Conservation (phyloP, 1,140 invertebrate species). For the Drosophila kurseongensis region DNA sequence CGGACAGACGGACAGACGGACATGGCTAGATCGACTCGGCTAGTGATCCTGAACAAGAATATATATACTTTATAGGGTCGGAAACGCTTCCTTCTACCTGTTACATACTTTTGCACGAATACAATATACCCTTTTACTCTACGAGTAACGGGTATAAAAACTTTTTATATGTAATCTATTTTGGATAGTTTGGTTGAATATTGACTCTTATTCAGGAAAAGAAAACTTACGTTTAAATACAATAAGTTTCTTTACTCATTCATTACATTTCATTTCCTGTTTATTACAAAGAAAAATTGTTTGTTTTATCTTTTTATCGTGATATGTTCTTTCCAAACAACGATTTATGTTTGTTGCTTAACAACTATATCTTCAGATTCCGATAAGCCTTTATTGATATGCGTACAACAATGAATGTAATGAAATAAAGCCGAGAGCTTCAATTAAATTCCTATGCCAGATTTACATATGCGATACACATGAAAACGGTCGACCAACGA, state of each 20-base stretch:
- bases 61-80: too few relatives aligned
- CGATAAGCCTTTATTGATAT: slow-evolving; percentile 12
- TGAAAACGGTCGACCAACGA: slow-evolving; percentile 5
- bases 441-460: slow-evolving; percentile 18
- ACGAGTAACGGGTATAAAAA: too few relatives aligned
- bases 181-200: too few relatives aligned
- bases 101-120: too few relatives aligned
- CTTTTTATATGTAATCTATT: too few relatives aligned
- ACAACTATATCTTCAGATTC: slow-evolving; percentile 5
- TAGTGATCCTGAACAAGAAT: too few relatives aligned
- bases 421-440: neutral
- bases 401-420: slow-evolving; percentile 3
- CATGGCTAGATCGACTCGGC: too few relatives aligned
- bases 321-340: neutral
- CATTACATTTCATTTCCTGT: neutral
- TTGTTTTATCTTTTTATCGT: neutral
- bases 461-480: slow-evolving; percentile 29
- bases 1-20: too few relatives aligned
- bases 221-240: neutral
- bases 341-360: neutral
- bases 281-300: neutral
- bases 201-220: too few relatives aligned
- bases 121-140: too few relatives aligned
- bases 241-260: too few relatives aligned
- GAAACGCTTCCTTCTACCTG: too few relatives aligned